A percentile compares a stretch with the other conserved stretches of the same genome.
phyloP scores from a whole-genome alignment of 2,888 invertebrate genomes.

The Byasa hedistus region DNA sequence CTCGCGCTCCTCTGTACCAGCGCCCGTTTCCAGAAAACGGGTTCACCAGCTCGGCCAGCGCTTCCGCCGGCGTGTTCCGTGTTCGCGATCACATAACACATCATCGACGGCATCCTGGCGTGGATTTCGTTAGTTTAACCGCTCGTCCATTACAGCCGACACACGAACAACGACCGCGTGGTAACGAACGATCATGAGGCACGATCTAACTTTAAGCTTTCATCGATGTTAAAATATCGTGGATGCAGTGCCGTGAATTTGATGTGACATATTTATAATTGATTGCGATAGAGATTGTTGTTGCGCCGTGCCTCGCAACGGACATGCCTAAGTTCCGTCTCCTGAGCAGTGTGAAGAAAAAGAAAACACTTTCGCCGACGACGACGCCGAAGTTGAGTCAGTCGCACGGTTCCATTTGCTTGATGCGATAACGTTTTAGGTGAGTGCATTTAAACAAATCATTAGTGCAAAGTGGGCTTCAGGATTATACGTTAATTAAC shows the following conservation, averaged over 20 bases:
- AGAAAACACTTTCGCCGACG: conserved; percentile 62
- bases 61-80: conserved; percentile 39
- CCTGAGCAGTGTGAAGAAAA: conserved; percentile 75
- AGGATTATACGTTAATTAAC: conserved; percentile 42
- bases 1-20: conserved; percentile 50
- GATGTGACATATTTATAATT: conserved; percentile 47
- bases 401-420: conserved; percentile 59
- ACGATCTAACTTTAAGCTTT: conserved; percentile 10
- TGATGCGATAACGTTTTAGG: conserved; percentile 78
- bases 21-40: conserved; percentile 39
- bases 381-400: conserved; percentile 52
- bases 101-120: conserved; percentile 56
- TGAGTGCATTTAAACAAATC: conserved; percentile 59
- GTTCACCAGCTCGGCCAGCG: conserved; percentile 33
- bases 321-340: conserved; percentile 74
- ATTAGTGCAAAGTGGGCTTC: conserved; percentile 55
- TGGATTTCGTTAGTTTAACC: conserved; percentile 48
- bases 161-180: conserved; percentile 50
- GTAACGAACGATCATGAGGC: conserved; percentile 48
- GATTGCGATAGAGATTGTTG: conserved; percentile 45
- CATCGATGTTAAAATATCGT: conserved; percentile 32
- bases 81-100: conserved; percentile 38
- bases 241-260: conserved; percentile 73
- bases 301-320: conserved; percentile 58
- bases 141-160: conserved; percentile 44